phyloP scores from a whole-genome alignment of 2,113 vertebrate genomes.

The Hirundichthys speculiger region DNA sequence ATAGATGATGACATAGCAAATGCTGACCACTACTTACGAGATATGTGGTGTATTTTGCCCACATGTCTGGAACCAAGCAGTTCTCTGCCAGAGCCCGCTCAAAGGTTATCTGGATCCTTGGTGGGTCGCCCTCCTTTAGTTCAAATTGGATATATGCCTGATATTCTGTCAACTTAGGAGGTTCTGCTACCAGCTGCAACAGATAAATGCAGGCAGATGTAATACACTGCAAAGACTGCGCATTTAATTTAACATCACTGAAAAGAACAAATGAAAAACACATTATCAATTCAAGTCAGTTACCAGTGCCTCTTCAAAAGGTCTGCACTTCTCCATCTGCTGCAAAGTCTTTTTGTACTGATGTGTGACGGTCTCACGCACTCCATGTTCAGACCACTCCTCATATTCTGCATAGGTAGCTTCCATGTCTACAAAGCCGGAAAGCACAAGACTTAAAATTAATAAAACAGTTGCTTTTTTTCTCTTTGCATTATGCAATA shows the following conservation, averaged over 20 bases:
- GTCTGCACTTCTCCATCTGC: conserved; percentile 88
- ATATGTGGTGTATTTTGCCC: conserved; percentile 92
- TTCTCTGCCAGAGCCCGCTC: conserved; percentile 95
- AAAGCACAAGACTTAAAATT: background rate
- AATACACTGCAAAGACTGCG: background rate
- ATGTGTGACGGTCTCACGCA: conserved; percentile 80
- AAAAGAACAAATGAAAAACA: background rate
- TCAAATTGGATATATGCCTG: conserved; percentile 95
- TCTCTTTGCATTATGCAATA: no score
- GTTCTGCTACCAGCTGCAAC: conserved; percentile 88
- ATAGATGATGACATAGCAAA: background rate
- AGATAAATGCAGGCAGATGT: conserved; percentile 16
- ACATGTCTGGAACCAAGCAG: conserved; percentile 96
- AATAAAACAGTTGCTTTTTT: background rate
- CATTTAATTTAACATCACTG: background rate
- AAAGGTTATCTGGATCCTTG: conserved; percentile 91
- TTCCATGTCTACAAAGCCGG: conserved; percentile 88
- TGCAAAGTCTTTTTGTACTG: conserved; percentile 88
- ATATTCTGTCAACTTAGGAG: conserved; percentile 92
- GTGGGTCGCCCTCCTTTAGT: conserved; percentile 91
- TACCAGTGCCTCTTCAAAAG: conserved; percentile 92
- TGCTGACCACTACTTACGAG: conserved; percentile 84
- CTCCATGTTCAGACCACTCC: conserved; percentile 90
- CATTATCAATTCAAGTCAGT: conserved; percentile 18
- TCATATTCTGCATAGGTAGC: conserved; percentile 90